Base-by-base conservation (phyloP, 1,140 invertebrate genomes). In the Euura lappo region DNA sequence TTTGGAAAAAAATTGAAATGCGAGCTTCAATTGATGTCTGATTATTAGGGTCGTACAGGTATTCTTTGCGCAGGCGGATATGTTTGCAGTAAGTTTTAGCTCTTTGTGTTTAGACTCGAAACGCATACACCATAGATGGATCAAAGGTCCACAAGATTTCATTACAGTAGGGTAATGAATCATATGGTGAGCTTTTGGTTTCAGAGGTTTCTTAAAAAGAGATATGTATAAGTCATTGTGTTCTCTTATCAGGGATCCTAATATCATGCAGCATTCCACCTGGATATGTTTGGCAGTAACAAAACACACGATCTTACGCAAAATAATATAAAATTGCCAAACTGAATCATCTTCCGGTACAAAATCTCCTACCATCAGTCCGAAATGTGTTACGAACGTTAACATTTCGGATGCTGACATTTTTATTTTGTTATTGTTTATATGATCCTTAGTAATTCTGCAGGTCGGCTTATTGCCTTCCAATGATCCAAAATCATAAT, bases 21-120 rank as follows among this genome's bases (percentile, higher is more conserved):
- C n/a, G n/a, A n/a, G n/a, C n/a, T 71, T 67, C 7, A 80, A 51
- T 69, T 80, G 79, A 69, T 80, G 74, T 73, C 67, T 79, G 28
- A 75, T 69, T 44, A 76, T 44, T 64, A 71, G 73, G 65, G 75
- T 73, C 47, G 72, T 70, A 64, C 69, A n/a, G 65, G 78, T 80
- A 0, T 74, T 4, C 7, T 76, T 74, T 45, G 71, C 72, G n/a
- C n/a, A n/a, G n/a, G n/a, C n/a, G n/a, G n/a, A n/a, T n/a, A n/a
- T n/a, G n/a, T n/a, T n/a, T n/a, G n/a, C n/a, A n/a, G 70, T 46
- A 47, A 72, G 60, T 78, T 78, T 78, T 0, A 73, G 65, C 72
- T 75, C 45, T 51, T 74, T 73, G 69, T 81, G 79, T 71, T 77
- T 77, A 1, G 44, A 72, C 72, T 78, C 77, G 71, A 72, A 78